Base-by-base conservation (phyloP, 2,113 vertebrate species). In the Chlamydotis undulata region DNA sequence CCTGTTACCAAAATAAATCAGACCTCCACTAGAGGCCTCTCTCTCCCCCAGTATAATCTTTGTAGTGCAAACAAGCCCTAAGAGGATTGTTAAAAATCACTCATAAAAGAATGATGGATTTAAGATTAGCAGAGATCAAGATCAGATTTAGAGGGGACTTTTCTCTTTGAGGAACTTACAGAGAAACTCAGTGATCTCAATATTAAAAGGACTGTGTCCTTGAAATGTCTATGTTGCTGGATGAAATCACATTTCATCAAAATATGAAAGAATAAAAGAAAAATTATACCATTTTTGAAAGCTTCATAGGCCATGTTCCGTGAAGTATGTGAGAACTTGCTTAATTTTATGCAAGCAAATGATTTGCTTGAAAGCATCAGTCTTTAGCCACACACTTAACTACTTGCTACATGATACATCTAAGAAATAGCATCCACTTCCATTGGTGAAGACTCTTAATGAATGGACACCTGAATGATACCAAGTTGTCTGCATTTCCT, bases 321-420 rank as follows among this genome's bases (percentile, higher is more conserved):
- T 71, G 13, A 92, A 87, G 41, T 87, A 49, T 60, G 29, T 31
- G 24, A 92, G 14, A 14, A 19, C 6, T 69, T 84, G 41, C 43
- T 84, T 61, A 87, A 76, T 90, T 87, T 95, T 91, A 76, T 68
- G 19, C 65, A 93, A 93, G 39, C 25, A 83, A 89, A 82, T 82
- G 1, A 45, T 76, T 71, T 90, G 55, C 33, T 87, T 89, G n/a
- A 93, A 91, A 57, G 31, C 37, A 50, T 64, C 45, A n/a, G 24
- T 55, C 45, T 81, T 78, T 53, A 95, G 37, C 26, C 19, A 0
- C 8, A 52, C 9, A 23, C 10, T 81, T 77, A 79, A 55, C 12
- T 84, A 68, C 17, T 60, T 81, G 33, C 52, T 89, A 37, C 5
- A 24, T 43, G 25, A 75, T 79, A 81, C 6, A 70, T 80, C 29